Base-by-base conservation (phyloP, 2,888 invertebrate genomes). In the Aporophyla nigra region DNA sequence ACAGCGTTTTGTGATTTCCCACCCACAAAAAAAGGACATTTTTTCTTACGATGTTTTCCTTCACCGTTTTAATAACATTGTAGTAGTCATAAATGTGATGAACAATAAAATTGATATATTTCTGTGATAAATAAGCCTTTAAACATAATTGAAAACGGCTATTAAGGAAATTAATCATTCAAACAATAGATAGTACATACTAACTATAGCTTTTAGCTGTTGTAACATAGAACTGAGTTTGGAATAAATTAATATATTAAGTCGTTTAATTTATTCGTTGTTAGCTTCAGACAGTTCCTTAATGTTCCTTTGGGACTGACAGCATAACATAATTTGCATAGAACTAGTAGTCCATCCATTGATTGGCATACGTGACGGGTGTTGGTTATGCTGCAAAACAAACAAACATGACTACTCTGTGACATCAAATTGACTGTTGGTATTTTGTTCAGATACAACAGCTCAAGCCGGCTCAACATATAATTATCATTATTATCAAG, bases 251-350 rank as follows among this genome's bases (percentile, higher is more conserved):
- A 19, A 6, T 33, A 10, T 27, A 40, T 65, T 21, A 46, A 53
- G 56, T 56, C 4, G 62, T 40, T 69, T 16, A 33, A 62, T 68
- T 27, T 24, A 68, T 71, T 54, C 27, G 16, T 16, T 56, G 56
- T 33, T 24, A 67, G 27, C 12, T 43, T 62, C 14, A 53, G 12
- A 10, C 10, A 53, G 33, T 54, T 76, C 19, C 61, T 69, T 58
- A 2, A 33, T 84, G 46, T 27, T 65, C 59, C 49, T 58, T 61
- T 49, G 56, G n/a, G 43, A 70, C 49, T 67, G 76, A 63, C 59
- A 65, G 16, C 19, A 27, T 62, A 70, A 61, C 53, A 40, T 61
- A 72, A 83, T 83, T 86, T 72, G 69, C 71, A 82, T 83, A 43
- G 43, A 72, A 68, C 66, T 14, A 59, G 54, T 67, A n/a, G 43